Evolutionary conservation across 2,797 vertebrate genomes (phyloP).

Genomic region (Platyrinchus mystaceus): DNA sequence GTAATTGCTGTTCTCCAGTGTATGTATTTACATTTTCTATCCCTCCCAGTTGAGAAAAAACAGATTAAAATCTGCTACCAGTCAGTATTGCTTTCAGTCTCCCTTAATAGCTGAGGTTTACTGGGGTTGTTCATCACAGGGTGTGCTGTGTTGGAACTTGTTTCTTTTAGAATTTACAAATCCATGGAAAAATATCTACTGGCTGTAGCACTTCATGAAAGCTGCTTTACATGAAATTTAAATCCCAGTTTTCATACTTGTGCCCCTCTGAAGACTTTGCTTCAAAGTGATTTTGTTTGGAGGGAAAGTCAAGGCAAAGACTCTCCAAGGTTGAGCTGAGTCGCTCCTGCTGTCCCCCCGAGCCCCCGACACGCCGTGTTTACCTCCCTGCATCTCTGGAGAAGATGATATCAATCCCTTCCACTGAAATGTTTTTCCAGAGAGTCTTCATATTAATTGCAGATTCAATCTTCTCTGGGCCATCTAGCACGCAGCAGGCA

Average conservation of each 20-base stretch:
- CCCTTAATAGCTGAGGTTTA: background rate
- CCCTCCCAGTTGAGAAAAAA: conserved; percentile 29
- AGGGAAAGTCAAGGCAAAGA: background rate
- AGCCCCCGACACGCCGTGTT: background rate
- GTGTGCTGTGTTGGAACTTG: background rate
- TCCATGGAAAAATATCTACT: conserved; percentile 13
- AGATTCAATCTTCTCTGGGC: conserved; percentile 80
- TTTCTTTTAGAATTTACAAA: conserved; percentile 32
- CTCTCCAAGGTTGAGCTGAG: background rate
- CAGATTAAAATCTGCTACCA: conserved; percentile 38
- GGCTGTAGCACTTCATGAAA: background rate
- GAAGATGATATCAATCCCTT: conserved; percentile 74
- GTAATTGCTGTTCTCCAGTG: background rate
- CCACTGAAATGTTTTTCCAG: conserved; percentile 64
- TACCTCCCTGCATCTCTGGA: conserved; percentile 88
- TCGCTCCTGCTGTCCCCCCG: background rate
- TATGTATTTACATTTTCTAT: conserved; percentile 23
- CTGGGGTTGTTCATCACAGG: background rate
- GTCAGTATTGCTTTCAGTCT: conserved; percentile 22
- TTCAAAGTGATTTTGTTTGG: background rate
- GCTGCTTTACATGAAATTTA: background rate
- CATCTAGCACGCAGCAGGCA: conserved; percentile 77
- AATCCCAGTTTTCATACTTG: background rate
- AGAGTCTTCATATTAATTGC: conserved; percentile 78
- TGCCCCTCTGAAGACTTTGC: background rate